Percentiles rank a stretch among this genome's conserved stretches.
Conservation (phyloP, 2,797 vertebrate genomes). For the Gadopsis marmoratus region DNA sequence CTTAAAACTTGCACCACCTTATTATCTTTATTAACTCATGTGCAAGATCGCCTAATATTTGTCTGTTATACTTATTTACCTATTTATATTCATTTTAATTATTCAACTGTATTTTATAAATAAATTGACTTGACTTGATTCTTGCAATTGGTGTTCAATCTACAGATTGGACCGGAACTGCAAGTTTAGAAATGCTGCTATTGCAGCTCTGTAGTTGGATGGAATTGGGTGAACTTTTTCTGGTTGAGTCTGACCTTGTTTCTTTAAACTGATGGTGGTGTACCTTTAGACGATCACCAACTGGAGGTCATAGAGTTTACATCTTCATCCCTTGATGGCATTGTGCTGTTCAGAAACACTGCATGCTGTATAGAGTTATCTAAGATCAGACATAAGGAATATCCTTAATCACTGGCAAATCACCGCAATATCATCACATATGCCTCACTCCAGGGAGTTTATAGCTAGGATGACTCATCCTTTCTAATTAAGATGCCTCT, state of each 20-base stretch:
- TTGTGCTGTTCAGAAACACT: neutral
- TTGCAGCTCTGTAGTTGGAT: too few relatives aligned
- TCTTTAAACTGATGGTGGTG: neutral
- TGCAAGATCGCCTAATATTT: too few relatives aligned
- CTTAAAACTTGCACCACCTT: too few relatives aligned
- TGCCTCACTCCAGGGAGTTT: constrained; percentile 16
- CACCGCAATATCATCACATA: neutral
- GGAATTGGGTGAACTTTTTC: too few relatives aligned
- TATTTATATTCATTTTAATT: too few relatives aligned
- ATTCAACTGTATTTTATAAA: too few relatives aligned
- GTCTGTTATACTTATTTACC: too few relatives aligned
- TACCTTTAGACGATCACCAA: neutral
- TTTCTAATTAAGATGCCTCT: constrained; percentile 42
- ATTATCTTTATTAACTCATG: too few relatives aligned
- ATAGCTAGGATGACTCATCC: constrained; percentile 21
- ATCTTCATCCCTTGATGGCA: neutral
- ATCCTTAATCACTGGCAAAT: constrained; percentile 34
- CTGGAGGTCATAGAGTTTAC: neutral
- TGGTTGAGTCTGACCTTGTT: neutral
- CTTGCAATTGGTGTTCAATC: too few relatives aligned
- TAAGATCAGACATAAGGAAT: constrained; percentile 17
- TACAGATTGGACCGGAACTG: too few relatives aligned
- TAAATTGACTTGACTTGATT: too few relatives aligned
- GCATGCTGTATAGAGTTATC: neutral
- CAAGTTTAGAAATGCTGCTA: too few relatives aligned